Conservation (phyloP, 2,113 vertebrate species). For the Pteronura brasiliensis region DNA sequence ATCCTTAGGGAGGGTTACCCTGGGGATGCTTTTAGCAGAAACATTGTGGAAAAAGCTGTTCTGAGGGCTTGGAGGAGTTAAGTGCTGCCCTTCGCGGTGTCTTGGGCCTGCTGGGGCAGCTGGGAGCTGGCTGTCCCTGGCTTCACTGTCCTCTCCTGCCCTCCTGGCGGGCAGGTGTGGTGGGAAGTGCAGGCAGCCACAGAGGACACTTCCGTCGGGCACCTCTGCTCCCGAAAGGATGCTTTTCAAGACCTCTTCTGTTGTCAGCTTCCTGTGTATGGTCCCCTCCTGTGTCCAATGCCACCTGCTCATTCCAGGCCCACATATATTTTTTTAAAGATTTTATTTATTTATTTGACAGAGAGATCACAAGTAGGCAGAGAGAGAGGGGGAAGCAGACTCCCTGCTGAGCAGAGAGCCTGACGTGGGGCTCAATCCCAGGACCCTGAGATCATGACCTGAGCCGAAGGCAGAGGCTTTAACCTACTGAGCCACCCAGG, state of each 20-base stretch:
- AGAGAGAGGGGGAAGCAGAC: no score
- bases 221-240: not conserved
- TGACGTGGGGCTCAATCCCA: no score
- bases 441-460: no score
- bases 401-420: no score
- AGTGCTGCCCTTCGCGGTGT: not conserved
- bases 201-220: not conserved
- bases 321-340: not conserved
- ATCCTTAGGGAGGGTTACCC: not conserved
- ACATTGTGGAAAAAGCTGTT: not conserved
- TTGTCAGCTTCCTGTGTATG: not conserved
- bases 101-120: not conserved
- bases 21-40: not conserved
- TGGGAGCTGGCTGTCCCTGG: not conserved
- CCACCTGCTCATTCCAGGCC: not conserved
- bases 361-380: no score
- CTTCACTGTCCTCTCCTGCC: not conserved
- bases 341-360: no score
- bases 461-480: no score
- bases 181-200: accelerated
- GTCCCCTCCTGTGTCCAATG: not conserved
- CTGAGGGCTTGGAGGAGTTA: not conserved
- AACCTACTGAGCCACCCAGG: no score
- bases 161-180: accelerated
- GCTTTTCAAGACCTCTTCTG: not conserved